phyloP scores from a whole-genome alignment of 1,140 invertebrate genomes.

The Drosophila sp. region DNA sequence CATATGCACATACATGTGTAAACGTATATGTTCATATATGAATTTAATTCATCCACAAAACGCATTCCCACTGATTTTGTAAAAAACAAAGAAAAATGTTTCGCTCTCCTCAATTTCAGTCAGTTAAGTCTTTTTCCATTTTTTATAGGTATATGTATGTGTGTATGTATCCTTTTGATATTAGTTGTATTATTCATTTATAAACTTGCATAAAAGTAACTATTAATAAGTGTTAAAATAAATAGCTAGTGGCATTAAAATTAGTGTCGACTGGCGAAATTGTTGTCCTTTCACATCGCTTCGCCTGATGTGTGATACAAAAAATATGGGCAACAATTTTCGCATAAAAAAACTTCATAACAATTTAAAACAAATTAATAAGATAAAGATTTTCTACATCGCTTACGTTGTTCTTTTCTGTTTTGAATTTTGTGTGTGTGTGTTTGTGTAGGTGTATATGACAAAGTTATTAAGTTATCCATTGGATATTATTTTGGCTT shows the following conservation, averaged over 20 bases:
- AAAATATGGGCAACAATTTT: conserved; percentile 47
- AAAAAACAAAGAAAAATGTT: conserved; percentile 45
- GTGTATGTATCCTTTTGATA: conserved; percentile 57
- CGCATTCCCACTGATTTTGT: conserved; percentile 38
- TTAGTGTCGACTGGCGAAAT: conserved; percentile 76
- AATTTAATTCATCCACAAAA: conserved; percentile 38
- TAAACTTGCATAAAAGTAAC: conserved; percentile 78
- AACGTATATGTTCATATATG: conserved; percentile 17
- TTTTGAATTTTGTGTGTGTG: conserved; percentile 22
- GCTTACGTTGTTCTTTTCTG: conserved; percentile 51
- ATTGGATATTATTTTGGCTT: conserved; percentile 68
- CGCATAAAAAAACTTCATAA: conserved; percentile 75
- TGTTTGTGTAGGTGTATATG: conserved; percentile 28
- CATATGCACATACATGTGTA: conserved; percentile 10
- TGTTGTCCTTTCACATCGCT: conserved; percentile 39
- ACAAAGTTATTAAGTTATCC: conserved; percentile 54
- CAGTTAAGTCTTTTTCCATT: conserved; percentile 71
- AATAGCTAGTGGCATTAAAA: conserved; percentile 82
- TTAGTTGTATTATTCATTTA: conserved; percentile 76
- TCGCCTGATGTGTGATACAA: conserved; percentile 9
- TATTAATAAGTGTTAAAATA: conserved; percentile 82
- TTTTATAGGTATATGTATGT: conserved; percentile 63
- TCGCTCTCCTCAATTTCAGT: conserved; percentile 29
- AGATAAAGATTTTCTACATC: conserved; percentile 74
- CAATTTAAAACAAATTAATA: conserved; percentile 83